Evolutionary conservation across 2,797 vertebrate genomes (phyloP).

Genomic region (Karalla daura): DNA sequence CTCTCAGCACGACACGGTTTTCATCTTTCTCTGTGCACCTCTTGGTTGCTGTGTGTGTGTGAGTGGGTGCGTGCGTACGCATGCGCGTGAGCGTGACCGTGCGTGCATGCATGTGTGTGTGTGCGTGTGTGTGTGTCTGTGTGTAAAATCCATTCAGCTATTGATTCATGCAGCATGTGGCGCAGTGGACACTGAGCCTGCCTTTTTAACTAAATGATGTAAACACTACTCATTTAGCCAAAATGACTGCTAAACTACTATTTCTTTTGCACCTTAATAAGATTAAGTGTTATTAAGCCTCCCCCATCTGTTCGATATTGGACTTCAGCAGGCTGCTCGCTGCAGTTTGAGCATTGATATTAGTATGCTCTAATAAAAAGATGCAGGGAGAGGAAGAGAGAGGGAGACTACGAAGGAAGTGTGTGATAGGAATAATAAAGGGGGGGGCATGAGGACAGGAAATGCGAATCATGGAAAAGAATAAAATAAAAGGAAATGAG

Average conservation of each 20-base stretch:
- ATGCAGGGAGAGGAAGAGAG: neutral
- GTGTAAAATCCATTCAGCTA: conserved; percentile 25
- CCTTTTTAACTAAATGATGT: conserved; percentile 44
- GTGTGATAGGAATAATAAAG: conserved; percentile 14
- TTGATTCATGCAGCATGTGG: conserved; percentile 31
- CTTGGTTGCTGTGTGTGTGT: conserved; percentile 1
- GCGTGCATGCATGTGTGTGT: too few relatives aligned
- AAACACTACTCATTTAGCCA: conserved; percentile 30
- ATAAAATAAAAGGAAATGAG: neutral
- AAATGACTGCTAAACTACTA: conserved; percentile 35
- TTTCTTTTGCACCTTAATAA: conserved; percentile 49
- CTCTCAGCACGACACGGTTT: conserved; percentile 12
- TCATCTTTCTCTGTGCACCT: conserved; percentile 20
- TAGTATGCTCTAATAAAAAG: conserved; percentile 36
- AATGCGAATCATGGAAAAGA: neutral
- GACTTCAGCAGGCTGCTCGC: conserved; percentile 10
- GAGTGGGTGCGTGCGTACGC: neutral
- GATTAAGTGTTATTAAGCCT: conserved; percentile 51
- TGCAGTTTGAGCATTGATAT: conserved; percentile 30
- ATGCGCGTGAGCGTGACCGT: too few relatives aligned
- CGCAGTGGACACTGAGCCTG: conserved; percentile 3
- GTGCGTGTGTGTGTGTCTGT: neutral
- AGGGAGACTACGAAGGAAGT: neutral
- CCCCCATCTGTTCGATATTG: conserved; percentile 54
- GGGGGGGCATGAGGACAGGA: too few relatives aligned